Conservation (phyloP, 2,888 invertebrate species). For the Tribolium freemani region DNA sequence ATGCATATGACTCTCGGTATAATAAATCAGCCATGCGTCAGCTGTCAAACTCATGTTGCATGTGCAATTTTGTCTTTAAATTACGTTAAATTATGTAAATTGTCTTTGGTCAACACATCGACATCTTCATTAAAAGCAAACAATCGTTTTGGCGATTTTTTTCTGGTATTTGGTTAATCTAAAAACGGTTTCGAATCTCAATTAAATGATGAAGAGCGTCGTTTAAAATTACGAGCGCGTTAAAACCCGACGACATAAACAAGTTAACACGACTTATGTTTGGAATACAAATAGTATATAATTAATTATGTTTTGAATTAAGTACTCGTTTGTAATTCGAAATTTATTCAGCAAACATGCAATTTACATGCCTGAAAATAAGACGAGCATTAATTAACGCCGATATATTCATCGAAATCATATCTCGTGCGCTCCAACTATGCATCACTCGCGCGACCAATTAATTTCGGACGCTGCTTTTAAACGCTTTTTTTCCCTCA, state of each 20-base stretch:
- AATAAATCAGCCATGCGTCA: slow-evolving; percentile 44
- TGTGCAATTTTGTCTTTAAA: slow-evolving; percentile 41
- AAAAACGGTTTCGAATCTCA: neutral
- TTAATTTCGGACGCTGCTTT: slow-evolving; percentile 16
- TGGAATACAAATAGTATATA: slow-evolving; percentile 45
- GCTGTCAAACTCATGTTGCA: slow-evolving; percentile 40
- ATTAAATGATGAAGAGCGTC: slow-evolving; percentile 25
- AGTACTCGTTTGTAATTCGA: slow-evolving; percentile 42
- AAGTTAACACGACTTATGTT: slow-evolving; percentile 45
- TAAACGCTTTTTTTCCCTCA: slow-evolving; percentile 1
- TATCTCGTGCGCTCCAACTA: slow-evolving; percentile 26
- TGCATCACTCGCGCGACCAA: slow-evolving; percentile 9
- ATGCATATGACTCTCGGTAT: slow-evolving; percentile 27
- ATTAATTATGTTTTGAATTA: slow-evolving; percentile 43
- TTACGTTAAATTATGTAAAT: slow-evolving; percentile 44
- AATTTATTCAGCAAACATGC: slow-evolving; percentile 46
- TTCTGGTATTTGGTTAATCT: neutral
- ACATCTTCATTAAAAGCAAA: slow-evolving; percentile 34
- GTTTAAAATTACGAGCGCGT: slow-evolving; percentile 37
- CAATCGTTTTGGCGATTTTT: neutral
- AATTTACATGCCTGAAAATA: slow-evolving; percentile 45
- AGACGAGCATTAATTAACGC: slow-evolving; percentile 44
- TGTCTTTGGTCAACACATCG: slow-evolving; percentile 26
- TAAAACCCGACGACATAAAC: slow-evolving; percentile 42
- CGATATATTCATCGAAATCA: slow-evolving; percentile 34